Evolutionary conservation across 1,140 invertebrate species (phyloP), one percentile per base, ranked within the genome.

Genomic region (Macrobrachium nipponense): DNA sequence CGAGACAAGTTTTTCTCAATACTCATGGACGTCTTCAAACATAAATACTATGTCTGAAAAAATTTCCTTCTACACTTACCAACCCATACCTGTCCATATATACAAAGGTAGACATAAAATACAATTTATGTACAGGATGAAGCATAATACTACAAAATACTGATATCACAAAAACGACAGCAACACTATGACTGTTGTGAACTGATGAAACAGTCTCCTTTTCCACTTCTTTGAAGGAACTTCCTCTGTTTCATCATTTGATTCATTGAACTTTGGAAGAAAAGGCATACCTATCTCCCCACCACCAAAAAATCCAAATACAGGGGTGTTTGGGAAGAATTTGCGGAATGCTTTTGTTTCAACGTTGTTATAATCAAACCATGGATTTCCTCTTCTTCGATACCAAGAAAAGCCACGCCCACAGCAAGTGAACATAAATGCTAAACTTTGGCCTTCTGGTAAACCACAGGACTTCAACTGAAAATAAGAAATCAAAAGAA

Each of bases 291-390:
- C 94, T 80, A 93, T 92, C 90, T 94, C 94, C 43, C 94, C 94
- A 88, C 92, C 91, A 4, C 94, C 94, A 90, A 93, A 94, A 87
- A 93, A 91, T 2, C 94, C 94, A 73, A 94, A 89, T 5, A 95
- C 88, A 12, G 93, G 92, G 27, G 93, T 91, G 20, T 91, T 90
- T 0, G 94, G 94, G 90, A 94, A 94, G 36, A 92, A 88, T 89
- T 91, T 92, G 80, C 91, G 91, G 89, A 95, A 95, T 11, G 93
- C 90, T n/a, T 87, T 87, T 2, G 93, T 91, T 89, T 95, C 94
- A 3, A 93, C 91, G 88, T 94, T 91, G 12, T 89, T 78, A 18
- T 91, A 87, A 44, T 82, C 76, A 51, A 58, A 62, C 15, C 27
- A 60, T 4, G 61, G 75, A n/a, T 20, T 20, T 15, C 51, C 44